These are phyloP conservation scores for Phalacrocorax pelagicus DNA, from an alignment of 2,113 vertebrate genomes.

Conservation along the genomic window DNA sequence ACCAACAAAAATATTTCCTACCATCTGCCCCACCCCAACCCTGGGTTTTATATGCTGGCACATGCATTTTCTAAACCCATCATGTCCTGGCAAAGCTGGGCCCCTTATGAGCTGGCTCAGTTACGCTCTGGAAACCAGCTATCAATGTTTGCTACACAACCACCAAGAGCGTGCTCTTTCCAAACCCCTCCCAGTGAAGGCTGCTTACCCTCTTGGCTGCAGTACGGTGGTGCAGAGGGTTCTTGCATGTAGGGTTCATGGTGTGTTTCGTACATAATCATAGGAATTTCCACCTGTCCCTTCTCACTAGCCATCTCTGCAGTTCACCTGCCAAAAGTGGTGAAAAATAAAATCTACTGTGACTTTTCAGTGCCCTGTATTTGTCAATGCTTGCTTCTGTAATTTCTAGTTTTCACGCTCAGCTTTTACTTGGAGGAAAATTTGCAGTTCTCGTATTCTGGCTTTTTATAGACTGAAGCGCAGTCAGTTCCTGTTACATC, in stretches of 20 bases:
- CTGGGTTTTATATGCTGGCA: not conserved
- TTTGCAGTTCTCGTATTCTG: not conserved
- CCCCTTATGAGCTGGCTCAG: not conserved
- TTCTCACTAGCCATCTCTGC: constrained; percentile 17
- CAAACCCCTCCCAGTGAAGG: fast-evolving
- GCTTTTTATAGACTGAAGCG: not conserved
- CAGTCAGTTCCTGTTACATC: not conserved
- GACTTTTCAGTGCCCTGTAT: not conserved
- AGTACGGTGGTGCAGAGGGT: not conserved
- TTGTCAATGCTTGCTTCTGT: fast-evolving
- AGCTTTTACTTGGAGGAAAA: not conserved
- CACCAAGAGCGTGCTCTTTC: not conserved
- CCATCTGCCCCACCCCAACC: not conserved
- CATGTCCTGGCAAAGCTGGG: not conserved
- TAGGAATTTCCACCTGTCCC: not conserved
- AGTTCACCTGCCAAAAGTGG: not conserved
- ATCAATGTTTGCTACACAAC: fast-evolving
- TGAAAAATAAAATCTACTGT: fast-evolving
- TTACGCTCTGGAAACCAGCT: fast-evolving
- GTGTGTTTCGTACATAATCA: not conserved
- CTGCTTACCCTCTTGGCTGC: not conserved
- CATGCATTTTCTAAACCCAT: not conserved
- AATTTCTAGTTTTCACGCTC: not conserved
- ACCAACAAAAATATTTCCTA: not conserved
- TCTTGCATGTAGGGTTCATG: not conserved